These are phyloP conservation scores for Pipistrellus pipistrellus DNA, from an alignment of 2,797 vertebrate species.

Conservation along the genomic window DNA sequence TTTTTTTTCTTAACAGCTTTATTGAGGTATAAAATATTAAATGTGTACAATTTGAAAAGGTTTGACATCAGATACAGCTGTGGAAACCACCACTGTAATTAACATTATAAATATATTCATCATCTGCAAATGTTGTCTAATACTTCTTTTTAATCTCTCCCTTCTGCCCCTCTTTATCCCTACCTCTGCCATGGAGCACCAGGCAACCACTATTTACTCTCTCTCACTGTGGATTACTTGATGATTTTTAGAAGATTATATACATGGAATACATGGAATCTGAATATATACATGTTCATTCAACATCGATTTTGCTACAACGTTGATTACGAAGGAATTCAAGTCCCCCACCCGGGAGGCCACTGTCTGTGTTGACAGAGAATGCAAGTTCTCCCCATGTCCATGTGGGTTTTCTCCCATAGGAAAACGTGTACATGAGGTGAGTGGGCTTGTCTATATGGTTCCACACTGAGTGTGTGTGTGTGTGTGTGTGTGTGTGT, in stretches of 20 bases:
- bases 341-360: too few species aligned
- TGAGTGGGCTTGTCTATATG: background rate
- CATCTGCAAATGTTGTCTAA: background rate
- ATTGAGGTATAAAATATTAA: constrained; percentile 1
- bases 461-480: background rate
- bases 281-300: too few species aligned
- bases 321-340: background rate
- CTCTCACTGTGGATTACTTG: background rate
- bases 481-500: background rate
- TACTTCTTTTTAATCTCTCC: background rate
- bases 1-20: background rate
- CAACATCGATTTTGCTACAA: background rate
- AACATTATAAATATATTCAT: background rate
- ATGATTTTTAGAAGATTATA: constrained; percentile 8
- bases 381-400: background rate
- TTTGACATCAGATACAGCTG: background rate
- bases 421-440: background rate
- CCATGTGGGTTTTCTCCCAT: background rate
- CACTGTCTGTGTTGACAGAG: background rate
- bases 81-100: background rate
- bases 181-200: background rate
- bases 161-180: background rate
- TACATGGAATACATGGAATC: constrained; percentile 48
- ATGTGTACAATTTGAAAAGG: background rate
- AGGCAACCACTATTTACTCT: background rate